Conservation (phyloP, 2,888 invertebrate genomes). For the Priapulus caudatus region DNA sequence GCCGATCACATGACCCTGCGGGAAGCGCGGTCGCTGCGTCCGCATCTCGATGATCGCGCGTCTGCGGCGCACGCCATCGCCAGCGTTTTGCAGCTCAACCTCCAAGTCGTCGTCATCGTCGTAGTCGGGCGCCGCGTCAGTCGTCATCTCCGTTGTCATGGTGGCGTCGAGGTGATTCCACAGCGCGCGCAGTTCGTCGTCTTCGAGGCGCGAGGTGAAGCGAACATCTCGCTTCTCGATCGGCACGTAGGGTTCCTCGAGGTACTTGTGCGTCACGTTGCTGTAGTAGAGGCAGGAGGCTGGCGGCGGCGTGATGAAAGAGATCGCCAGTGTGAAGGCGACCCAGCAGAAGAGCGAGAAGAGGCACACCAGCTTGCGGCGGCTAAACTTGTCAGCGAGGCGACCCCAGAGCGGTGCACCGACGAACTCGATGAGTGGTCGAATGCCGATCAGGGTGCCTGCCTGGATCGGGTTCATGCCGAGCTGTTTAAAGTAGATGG, state of each 20-base stretch:
- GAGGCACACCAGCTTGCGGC: conserved; percentile 55
- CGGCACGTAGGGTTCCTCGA: conserved; percentile 23
- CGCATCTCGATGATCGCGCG: conserved; percentile 16
- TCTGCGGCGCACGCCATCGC: background rate
- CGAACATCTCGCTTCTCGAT: conserved; percentile 2
- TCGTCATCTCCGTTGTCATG: background rate
- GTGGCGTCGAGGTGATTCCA: background rate
- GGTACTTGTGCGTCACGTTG: conserved; percentile 45
- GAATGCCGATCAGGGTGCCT: conserved; percentile 68
- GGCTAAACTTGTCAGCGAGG: conserved; percentile 62
- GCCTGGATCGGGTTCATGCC: conserved; percentile 96
- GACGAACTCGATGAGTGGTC: conserved; percentile 92
- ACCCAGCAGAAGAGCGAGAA: conserved; percentile 90
- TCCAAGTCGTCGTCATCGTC: no score
- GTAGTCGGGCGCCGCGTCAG: background rate
- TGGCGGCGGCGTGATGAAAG: conserved; percentile 86
- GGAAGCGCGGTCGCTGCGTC: conserved; percentile 16
- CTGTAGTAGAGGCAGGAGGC: conserved; percentile 67
- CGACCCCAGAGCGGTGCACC: conserved; percentile 97
- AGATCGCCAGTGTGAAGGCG: conserved; percentile 85
- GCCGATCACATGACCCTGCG: conserved; percentile 37
- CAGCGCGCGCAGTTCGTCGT: background rate
- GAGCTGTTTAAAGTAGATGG: conserved; percentile 98
- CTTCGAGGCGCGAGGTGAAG: background rate
- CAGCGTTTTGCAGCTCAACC: conserved; percentile 2